These are phyloP conservation scores for Pelobates cultripes DNA, from an alignment of 2,797 vertebrate species.

Conservation along the genomic window DNA sequence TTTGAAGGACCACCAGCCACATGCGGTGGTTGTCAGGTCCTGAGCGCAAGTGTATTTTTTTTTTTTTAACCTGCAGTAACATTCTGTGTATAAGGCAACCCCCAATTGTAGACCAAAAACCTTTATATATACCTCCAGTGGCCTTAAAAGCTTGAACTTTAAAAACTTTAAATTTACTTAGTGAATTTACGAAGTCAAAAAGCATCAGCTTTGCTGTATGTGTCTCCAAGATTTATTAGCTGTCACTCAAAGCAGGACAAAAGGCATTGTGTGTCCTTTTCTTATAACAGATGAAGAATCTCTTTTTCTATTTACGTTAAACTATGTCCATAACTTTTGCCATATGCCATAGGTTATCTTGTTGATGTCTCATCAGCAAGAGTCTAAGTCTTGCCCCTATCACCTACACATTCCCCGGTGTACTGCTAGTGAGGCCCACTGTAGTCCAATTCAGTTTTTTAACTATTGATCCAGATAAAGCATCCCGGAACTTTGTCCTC, in stretches of 20 bases:
- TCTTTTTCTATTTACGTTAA: not conserved
- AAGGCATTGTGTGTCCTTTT: not conserved
- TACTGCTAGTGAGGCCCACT: conserved; percentile 29
- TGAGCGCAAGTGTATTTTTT: too few species aligned
- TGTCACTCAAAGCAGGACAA: not conserved
- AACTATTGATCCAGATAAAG: conserved; percentile 27
- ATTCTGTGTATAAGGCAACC: too few species aligned
- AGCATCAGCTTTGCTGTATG: too few species aligned
- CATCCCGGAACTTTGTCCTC: conserved; percentile 21
- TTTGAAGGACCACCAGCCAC: not conserved
- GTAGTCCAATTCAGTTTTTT: conserved; percentile 24
- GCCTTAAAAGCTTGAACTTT: too few species aligned
- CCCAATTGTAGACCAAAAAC: too few species aligned
- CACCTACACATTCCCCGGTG: conserved; percentile 31
- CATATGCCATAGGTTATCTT: conserved; percentile 21
- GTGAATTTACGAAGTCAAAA: too few species aligned
- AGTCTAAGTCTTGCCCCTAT: conserved; percentile 36
- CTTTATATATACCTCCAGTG: too few species aligned
- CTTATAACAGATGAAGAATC: not conserved
- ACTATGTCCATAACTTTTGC: conserved; percentile 27
- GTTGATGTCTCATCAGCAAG: conserved; percentile 6
- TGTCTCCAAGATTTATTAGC: not conserved
- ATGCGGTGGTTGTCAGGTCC: too few species aligned
- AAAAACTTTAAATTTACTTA: too few species aligned
- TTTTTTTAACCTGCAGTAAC: too few species aligned